These are phyloP conservation scores for Thelaira solivaga DNA, from an alignment of 2,888 invertebrate genomes.

Conservation along the genomic window DNA sequence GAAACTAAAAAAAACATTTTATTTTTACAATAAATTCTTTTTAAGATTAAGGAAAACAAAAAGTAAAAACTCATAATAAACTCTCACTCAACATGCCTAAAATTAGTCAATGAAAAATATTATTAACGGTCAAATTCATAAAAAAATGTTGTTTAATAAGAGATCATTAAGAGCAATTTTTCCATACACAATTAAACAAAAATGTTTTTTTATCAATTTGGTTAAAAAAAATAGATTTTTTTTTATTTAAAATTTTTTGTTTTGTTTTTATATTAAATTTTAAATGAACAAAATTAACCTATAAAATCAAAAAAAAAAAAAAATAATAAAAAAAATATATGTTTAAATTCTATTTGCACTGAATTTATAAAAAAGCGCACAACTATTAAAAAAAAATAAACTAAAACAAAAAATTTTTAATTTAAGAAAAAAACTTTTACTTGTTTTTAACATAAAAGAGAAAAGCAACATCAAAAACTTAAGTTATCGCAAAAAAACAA, in stretches of 20 bases:
- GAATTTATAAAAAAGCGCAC: conserved; percentile 57
- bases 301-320: background rate
- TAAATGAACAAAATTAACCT: no score
- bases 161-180: no score
- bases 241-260: no score
- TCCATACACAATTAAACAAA: no score
- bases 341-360: conserved; percentile 57
- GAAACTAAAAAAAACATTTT: background rate
- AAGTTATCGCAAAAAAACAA: conserved; percentile 55
- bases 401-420: conserved; percentile 34
- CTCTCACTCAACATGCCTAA: conserved; percentile 26
- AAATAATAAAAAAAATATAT: background rate
- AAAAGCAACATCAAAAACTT: conserved; percentile 45
- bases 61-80: background rate
- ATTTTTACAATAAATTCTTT: conserved; percentile 44
- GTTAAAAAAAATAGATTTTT: no score
- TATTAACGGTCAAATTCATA: no score
- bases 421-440: conserved; percentile 14
- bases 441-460: conserved; percentile 38
- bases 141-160: no score
- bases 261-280: no score
- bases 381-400: conserved; percentile 48
- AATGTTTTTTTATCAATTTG: no score
- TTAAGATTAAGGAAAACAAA: conserved; percentile 1
- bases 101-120: conserved; percentile 50